These are phyloP conservation scores for Fabriciana adippe DNA, from an alignment of 2,888 invertebrate genomes.

Conservation along the genomic window DNA sequence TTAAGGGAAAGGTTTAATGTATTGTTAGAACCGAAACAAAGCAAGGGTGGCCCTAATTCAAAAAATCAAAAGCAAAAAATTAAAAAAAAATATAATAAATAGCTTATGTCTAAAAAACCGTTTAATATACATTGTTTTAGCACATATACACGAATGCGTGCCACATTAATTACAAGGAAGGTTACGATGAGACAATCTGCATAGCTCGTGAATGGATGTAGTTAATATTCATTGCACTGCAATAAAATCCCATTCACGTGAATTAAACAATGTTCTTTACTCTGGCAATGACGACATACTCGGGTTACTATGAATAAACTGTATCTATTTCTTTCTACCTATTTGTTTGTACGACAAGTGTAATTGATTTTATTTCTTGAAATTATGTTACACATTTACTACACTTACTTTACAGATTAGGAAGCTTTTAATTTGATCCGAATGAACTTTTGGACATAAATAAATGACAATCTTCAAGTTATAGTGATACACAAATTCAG, in stretches of 20 bases:
- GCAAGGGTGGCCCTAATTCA: too few species aligned
- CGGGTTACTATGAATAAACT: constrained; percentile 2
- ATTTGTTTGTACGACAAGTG: neutral
- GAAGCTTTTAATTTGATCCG: too few species aligned
- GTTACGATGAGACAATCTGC: constrained; percentile 39
- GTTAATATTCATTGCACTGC: constrained; percentile 42
- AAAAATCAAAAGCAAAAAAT: too few species aligned
- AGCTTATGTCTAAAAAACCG: too few species aligned
- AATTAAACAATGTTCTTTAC: constrained; percentile 40
- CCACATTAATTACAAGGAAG: constrained; percentile 55
- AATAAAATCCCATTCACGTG: constrained; percentile 41
- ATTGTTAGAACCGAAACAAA: too few species aligned
- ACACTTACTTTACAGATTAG: too few species aligned
- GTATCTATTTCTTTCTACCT: neutral
- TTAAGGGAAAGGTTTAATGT: too few species aligned
- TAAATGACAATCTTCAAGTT: too few species aligned
- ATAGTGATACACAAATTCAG: too few species aligned
- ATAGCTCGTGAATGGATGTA: constrained; percentile 39
- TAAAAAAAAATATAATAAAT: too few species aligned
- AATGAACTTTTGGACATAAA: too few species aligned
- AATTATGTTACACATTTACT: too few species aligned
- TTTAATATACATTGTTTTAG: neutral
- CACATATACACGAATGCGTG: neutral
- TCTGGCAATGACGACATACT: constrained; percentile 32
- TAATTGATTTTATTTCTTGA: neutral